phyloP scores from a whole-genome alignment of 2,113 vertebrate species.

The Vimba vimba region DNA sequence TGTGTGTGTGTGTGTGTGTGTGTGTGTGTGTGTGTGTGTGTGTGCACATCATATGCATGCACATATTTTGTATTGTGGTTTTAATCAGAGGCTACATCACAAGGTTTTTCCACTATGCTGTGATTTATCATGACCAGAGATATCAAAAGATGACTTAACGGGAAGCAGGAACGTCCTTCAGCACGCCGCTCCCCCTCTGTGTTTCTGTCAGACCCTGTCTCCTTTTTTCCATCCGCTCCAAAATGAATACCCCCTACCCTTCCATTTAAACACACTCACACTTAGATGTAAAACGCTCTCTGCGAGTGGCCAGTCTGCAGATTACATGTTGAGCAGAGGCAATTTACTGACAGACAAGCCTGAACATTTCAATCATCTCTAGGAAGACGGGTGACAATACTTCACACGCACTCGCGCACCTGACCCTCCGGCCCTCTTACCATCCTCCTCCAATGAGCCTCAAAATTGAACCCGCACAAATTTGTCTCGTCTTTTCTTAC shows the following conservation, averaged over 20 bases:
- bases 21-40: no score
- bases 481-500: constrained; percentile 26
- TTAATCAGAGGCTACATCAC: not conserved
- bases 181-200: constrained; percentile 6
- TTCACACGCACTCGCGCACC: constrained; percentile 30
- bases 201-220: constrained; percentile 9
- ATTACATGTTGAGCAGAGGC: constrained; percentile 60
- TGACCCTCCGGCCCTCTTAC: not conserved
- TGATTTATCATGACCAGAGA: constrained; percentile 18
- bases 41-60: not conserved
- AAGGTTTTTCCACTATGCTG: not conserved
- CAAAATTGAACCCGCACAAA: constrained; percentile 40
- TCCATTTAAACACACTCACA: constrained; percentile 43
- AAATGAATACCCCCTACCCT: constrained; percentile 48
- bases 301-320: constrained; percentile 45
- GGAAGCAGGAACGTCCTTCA: constrained; percentile 18
- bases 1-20: no score
- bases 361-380: constrained; percentile 61
- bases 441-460: constrained; percentile 29
- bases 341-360: constrained; percentile 61
- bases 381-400: constrained; percentile 46
- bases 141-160: constrained; percentile 35
- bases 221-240: constrained; percentile 25
- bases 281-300: constrained; percentile 46
- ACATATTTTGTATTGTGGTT: not conserved